Conservation (phyloP, 1,140 invertebrate genomes). For the Pentalonia nigronervosa region DNA sequence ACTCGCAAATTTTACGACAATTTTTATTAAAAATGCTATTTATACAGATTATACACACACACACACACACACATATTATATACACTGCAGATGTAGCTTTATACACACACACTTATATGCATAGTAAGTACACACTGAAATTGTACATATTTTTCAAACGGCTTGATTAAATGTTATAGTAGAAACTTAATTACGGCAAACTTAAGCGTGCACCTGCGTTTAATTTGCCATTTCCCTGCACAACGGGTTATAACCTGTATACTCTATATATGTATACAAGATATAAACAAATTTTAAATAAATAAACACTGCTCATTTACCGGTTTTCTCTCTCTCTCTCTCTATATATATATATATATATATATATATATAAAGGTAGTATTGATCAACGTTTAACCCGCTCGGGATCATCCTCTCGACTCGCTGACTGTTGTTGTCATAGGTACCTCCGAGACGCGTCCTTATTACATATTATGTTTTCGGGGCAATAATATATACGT, state of each 20-base stretch:
- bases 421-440: not conserved
- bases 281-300: constrained; percentile 39
- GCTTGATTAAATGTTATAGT: constrained; percentile 10
- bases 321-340: not conserved
- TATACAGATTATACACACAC: not conserved
- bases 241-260: not conserved
- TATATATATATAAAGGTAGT: not conserved
- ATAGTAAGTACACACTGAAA: not conserved
- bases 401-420: constrained; percentile 13
- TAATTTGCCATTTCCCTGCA: not conserved
- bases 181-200: not conserved
- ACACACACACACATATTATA: too few relatives aligned
- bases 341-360: not conserved
- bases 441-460: not conserved
- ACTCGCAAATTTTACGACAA: not conserved
- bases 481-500: not conserved
- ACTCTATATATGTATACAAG: not conserved
- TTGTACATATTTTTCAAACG: not conserved
- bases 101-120: not conserved
- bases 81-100: not conserved
- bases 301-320: constrained; percentile 15
- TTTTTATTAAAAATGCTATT: not conserved
- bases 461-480: constrained; percentile 16
- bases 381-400: constrained; percentile 23
- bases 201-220: not conserved